Base-by-base conservation (phyloP, 2,888 invertebrate species). In the Nymphalis polychloros region DNA sequence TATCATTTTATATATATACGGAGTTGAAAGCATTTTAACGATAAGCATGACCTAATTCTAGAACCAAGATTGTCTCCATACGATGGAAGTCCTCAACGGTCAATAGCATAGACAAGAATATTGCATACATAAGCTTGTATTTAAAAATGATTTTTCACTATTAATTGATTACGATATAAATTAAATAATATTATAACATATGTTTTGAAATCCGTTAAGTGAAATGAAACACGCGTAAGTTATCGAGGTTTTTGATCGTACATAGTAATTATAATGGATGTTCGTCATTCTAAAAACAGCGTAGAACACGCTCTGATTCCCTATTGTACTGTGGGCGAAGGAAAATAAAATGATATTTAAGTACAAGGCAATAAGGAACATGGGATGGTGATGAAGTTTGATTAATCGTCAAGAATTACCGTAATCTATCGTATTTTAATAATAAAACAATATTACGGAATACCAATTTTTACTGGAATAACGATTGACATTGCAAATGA, bases 231-330 rank as follows among this genome's bases (percentile, higher is more conserved):
- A 48, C 50, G 55, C 20, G 46, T 50, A 57, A 46, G 53, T 63
- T 67, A 67, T 67, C 53, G 31, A 27, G n/a, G 46, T 59, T 65
- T 67, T 64, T 59, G 55, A 64, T 68, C 59, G 55, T 67, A 62
- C 49, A 64, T 67, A 61, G 61, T 61, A 67, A 69, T 67, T 64
- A 69, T 66, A 57, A 61, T 41, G 52, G 53, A 59, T 62, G 52
- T 64, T 63, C 20, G 46, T 47, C 61, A 57, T 23, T 55, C 48
- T 68, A 71, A 69, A 67, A 71, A 64, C 69, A 49, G 52, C 55
- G 57, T 47, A n/a, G 46, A 31, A 48, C 61, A 69, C 61, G 71
- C 69, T 71, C 71, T 71, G 59, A 49, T 71, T 71, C 63, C 50
- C 62, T 60, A 49, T 47, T 47, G 62, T 52, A 67, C 61, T 19